phyloP scores from a whole-genome alignment of 2,797 vertebrate species.

The Protosalanx chinensis region DNA sequence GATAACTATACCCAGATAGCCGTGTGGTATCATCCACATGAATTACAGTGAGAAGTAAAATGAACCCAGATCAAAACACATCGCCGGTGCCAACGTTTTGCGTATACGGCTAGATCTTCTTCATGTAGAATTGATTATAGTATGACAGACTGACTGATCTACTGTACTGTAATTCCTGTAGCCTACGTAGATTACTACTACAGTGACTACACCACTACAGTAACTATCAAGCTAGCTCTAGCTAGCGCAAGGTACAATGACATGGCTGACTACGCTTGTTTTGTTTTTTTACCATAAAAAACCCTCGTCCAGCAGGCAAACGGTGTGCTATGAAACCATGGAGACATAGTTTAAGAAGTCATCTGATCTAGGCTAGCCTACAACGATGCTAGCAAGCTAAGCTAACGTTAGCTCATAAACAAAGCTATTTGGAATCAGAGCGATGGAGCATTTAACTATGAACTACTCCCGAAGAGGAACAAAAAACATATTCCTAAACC shows the following conservation, averaged over 20 bases:
- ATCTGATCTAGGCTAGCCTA: background rate
- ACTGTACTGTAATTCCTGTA: too few relatives aligned
- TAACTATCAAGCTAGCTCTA: too few relatives aligned
- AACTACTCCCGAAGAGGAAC: background rate
- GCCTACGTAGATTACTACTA: too few relatives aligned
- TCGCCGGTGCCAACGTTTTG: too few relatives aligned
- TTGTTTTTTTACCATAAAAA: background rate
- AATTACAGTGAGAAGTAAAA: too few relatives aligned
- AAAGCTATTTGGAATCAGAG: background rate
- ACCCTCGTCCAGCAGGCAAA: background rate
- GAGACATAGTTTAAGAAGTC: background rate
- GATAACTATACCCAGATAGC: background rate
- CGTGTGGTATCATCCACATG: too few relatives aligned
- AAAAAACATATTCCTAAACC: background rate
- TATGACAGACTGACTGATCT: too few relatives aligned
- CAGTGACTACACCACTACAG: too few relatives aligned
- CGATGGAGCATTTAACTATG: background rate
- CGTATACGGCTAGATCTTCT: too few relatives aligned
- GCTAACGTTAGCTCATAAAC: constrained; percentile 1
- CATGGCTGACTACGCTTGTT: background rate
- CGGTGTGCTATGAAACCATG: background rate
- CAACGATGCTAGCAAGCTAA: background rate
- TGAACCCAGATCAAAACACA: too few relatives aligned
- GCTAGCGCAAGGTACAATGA: too few relatives aligned
- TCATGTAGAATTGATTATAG: too few relatives aligned